Conservation (phyloP, 2,113 vertebrate species). For the Macquaria australasica region DNA sequence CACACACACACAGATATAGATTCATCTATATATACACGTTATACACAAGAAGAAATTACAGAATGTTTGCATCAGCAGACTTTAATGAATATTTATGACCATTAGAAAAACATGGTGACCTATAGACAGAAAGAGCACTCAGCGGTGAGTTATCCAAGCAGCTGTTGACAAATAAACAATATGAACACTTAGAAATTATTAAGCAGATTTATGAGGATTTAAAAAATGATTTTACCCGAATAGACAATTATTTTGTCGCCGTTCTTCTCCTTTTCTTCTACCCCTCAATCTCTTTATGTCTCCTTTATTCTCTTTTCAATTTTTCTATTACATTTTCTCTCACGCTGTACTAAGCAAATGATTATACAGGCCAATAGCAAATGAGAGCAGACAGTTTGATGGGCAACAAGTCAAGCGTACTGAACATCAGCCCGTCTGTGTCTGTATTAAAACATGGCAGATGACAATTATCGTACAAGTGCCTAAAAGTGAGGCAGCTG, state of each 20-base stretch:
- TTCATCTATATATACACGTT: slow-evolving; percentile 18
- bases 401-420: slow-evolving; percentile 40
- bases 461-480: slow-evolving; percentile 52
- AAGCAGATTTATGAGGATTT: slow-evolving; percentile 10
- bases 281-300: background rate
- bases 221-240: background rate
- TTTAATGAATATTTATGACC: slow-evolving; percentile 65
- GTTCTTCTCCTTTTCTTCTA: background rate
- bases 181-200: slow-evolving; percentile 5
- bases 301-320: slow-evolving; percentile 27
- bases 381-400: slow-evolving; percentile 47
- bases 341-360: slow-evolving; percentile 32
- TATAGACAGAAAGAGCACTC: slow-evolving; percentile 4
- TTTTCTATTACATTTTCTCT: slow-evolving; percentile 38
- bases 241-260: background rate
- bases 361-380: slow-evolving; percentile 41
- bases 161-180: slow-evolving; percentile 41
- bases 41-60: slow-evolving; percentile 26
- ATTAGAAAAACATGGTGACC: slow-evolving; percentile 31
- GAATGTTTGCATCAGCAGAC: slow-evolving; percentile 61
- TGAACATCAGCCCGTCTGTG: slow-evolving; percentile 44
- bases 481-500: slow-evolving; percentile 52
- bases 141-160: slow-evolving; percentile 6
- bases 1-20: slow-evolving; percentile 26
- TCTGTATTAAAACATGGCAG: slow-evolving; percentile 56